A percentile compares a stretch with the other conserved stretches of the same genome.
Conservation (phyloP, 1,140 invertebrate genomes). For the Condylostylus longicornis region DNA sequence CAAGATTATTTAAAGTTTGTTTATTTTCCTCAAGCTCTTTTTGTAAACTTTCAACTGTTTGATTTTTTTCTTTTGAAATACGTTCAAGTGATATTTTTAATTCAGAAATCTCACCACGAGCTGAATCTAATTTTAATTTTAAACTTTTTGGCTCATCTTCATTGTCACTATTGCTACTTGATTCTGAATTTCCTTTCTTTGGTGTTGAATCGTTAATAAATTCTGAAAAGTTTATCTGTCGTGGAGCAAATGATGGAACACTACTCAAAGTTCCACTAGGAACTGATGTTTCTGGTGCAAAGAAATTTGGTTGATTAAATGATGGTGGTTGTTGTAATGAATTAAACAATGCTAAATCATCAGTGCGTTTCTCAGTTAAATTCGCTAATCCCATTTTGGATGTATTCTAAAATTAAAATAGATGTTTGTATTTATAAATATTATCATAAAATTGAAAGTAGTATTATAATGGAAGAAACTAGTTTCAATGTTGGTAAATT, state of each 20-base stretch:
- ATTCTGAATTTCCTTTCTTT: constrained; percentile 11
- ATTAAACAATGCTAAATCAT: constrained; percentile 22
- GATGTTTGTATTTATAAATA: too few relatives aligned
- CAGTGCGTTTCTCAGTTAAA: constrained; percentile 24
- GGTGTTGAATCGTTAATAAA: constrained; percentile 31
- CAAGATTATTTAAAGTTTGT: constrained; percentile 1
- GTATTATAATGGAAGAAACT: too few relatives aligned
- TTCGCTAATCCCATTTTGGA: constrained; percentile 27
- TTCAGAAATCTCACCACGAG: too few relatives aligned
- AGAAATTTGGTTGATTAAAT: constrained; percentile 28
- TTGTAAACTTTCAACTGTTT: constrained; percentile 3
- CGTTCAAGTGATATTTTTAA: too few relatives aligned
- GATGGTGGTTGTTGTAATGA: constrained; percentile 19
- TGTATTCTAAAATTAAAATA: constrained; percentile 19
- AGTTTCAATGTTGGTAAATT: too few relatives aligned
- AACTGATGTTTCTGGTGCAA: constrained; percentile 13
- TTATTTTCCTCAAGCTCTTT: constrained; percentile 5
- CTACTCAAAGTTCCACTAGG: constrained; percentile 14
- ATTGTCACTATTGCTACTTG: constrained; percentile 3
- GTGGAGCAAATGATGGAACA: constrained; percentile 22
- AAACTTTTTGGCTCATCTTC: constrained; percentile 10
- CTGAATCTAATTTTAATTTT: constrained; percentile 32
- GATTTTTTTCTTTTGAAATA: constrained; percentile 15
- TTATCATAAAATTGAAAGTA: too few relatives aligned
- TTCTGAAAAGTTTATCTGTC: constrained; percentile 30